These are phyloP conservation scores for Sminthurides aquaticus DNA, from an alignment of 2,888 invertebrate species.

Conservation along the genomic window DNA sequence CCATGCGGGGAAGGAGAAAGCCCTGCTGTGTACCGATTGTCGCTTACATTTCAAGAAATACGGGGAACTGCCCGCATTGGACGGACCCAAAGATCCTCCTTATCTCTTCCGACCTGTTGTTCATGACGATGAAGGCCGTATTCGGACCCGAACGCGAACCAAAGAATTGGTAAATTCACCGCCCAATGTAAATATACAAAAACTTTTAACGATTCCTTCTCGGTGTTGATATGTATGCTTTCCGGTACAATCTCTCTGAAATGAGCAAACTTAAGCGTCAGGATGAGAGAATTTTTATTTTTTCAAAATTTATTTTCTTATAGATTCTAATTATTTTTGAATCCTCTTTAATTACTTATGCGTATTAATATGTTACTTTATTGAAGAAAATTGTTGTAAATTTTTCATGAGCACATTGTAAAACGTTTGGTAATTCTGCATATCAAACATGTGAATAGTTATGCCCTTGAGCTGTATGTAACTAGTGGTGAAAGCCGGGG, in stretches of 20 bases:
- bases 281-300: no score
- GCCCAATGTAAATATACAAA: constrained; percentile 32
- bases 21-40: constrained; percentile 62
- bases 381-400: no score
- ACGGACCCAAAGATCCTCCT: constrained; percentile 47
- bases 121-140: constrained; percentile 71
- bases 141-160: constrained; percentile 68
- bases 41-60: constrained; percentile 67
- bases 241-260: not conserved
- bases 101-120: constrained; percentile 57
- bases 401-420: no score
- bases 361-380: no score
- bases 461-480: no score
- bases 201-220: not conserved
- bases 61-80: constrained; percentile 56
- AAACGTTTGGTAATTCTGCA: no score
- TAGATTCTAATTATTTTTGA: no score
- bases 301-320: no score
- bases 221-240: not conserved
- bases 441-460: no score
- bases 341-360: no score
- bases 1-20: constrained; percentile 63
- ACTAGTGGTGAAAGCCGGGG: no score
- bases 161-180: constrained; percentile 59
- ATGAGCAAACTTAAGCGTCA: no score